Evolutionary conservation across 2,113 vertebrate species (phyloP), one percentile per base, ranked within the genome.

Genomic region (Baryphthengus martii): DNA sequence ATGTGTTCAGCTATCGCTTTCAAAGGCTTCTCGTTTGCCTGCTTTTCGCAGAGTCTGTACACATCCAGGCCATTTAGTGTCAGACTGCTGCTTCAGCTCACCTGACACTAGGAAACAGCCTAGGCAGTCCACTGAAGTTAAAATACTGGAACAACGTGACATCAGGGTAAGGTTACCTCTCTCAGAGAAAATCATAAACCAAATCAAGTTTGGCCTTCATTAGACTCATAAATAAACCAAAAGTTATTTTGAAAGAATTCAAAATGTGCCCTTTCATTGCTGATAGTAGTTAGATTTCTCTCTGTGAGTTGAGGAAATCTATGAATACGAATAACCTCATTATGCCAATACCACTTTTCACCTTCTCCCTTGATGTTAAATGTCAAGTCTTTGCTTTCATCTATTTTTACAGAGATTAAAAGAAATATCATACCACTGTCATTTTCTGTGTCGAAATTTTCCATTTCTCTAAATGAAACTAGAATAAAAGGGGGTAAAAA

Each of bases 391-490:
- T 86, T 33, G 19, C 88, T 92, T 94, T 96, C 65, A 90, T 94
- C 93, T 96, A 35, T 90, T 94, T 96, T 92, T 92, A 82, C n/a
- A 49, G 40, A 86, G 26, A 88, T 55, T 80, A 81, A 65, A 91
- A 75, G 55, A 73, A 65, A 10, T 24, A 91, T 37, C 50, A 33
- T 28, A 52, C 35, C 76, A 35, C 63, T 77, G 39, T 71, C 17
- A 56, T 84, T 67, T 91, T 73, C 35, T 33, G 11, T 28, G 10
- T 77, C 88, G 72, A 70, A 78, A 9, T 59, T 37, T 73, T 62
- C 78, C 9, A 2, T 70, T 91, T 91, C 52, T 93, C 80, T 63
- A 56, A 85, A 75, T 59, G 15, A 71, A 90, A 77, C 17, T 31
- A 80, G 76, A 80, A 73, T 42, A 75, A 85, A 52, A 26, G 0